phyloP scores from a whole-genome alignment of 1,140 invertebrate genomes.

The Psix sp. region DNA sequence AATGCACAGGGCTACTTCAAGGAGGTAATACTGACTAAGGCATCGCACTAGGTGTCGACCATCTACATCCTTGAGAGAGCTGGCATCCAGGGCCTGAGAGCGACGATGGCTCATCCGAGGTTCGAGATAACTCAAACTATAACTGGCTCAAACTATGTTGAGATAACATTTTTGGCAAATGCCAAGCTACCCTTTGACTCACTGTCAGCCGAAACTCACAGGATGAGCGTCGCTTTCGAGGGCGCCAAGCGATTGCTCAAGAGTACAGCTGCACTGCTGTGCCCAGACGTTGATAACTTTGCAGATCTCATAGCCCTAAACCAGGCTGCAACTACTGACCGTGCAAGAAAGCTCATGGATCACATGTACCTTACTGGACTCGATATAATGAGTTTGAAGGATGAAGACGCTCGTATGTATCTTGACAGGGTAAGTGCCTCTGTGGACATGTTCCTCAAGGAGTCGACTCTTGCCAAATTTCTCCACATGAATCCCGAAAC shows the following conservation, averaged over 20 bases:
- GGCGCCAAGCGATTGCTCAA: neutral
- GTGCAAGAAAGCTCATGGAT: neutral
- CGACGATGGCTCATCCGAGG: neutral
- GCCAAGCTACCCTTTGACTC: slow-evolving; percentile 1
- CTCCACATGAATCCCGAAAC: neutral
- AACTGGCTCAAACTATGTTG: no score
- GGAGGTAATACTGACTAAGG: neutral
- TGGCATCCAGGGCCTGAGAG: neutral
- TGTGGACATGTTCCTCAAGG: neutral
- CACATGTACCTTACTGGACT: neutral
- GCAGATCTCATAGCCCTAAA: neutral
- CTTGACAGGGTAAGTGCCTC: neutral
- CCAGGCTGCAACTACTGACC: neutral
- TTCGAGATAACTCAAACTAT: neutral
- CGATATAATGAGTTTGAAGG: neutral
- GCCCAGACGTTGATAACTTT: neutral
- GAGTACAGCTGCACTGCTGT: neutral
- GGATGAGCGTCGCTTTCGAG: slow-evolving; percentile 1
- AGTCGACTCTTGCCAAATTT: neutral
- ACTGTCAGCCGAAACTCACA: slow-evolving; percentile 5
- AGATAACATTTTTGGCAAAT: slow-evolving; percentile 1
- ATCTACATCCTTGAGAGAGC: neutral
- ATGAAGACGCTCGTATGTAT: neutral
- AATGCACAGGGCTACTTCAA: neutral
- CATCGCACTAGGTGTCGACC: slow-evolving; percentile 1